Evolutionary conservation across 2,888 invertebrate genomes (phyloP).

Genomic region (Pheosia gnoma): DNA sequence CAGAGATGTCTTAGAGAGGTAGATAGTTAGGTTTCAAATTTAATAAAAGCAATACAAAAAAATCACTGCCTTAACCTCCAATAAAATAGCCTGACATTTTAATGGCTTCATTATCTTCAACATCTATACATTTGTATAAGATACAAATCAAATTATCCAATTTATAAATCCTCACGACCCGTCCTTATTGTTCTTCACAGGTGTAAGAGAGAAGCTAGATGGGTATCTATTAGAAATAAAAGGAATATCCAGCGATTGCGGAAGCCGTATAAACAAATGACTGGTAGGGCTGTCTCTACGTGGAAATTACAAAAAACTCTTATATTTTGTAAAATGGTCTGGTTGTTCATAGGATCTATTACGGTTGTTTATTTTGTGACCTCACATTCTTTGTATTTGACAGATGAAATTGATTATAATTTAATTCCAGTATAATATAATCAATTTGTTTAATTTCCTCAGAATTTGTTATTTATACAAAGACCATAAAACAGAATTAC

Average conservation of each 20-base stretch:
- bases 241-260: constrained; percentile 20
- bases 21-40: background rate
- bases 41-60: constrained; percentile 16
- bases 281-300: background rate
- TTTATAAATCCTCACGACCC: constrained; percentile 27
- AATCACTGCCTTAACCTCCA: constrained; percentile 17
- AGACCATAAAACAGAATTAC: no score
- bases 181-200: constrained; percentile 8
- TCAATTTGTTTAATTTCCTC: no score
- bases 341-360: no score
- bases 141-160: constrained; percentile 41
- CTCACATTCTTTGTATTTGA: no score
- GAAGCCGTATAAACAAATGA: constrained; percentile 37
- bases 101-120: constrained; percentile 31
- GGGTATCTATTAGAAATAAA: constrained; percentile 18
- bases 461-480: no score
- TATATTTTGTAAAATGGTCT: no score
- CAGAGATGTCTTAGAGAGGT: no score
- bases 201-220: constrained; percentile 17
- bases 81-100: constrained; percentile 12
- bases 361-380: no score
- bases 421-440: no score
- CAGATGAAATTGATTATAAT: no score
- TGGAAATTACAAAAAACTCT: background rate
- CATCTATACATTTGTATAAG: constrained; percentile 34